Percentiles rank a stretch among this genome's conserved stretches.
These are phyloP conservation scores for Strigamia maritima DNA, from an alignment of 2,888 invertebrate genomes.

Conservation along the genomic window DNA sequence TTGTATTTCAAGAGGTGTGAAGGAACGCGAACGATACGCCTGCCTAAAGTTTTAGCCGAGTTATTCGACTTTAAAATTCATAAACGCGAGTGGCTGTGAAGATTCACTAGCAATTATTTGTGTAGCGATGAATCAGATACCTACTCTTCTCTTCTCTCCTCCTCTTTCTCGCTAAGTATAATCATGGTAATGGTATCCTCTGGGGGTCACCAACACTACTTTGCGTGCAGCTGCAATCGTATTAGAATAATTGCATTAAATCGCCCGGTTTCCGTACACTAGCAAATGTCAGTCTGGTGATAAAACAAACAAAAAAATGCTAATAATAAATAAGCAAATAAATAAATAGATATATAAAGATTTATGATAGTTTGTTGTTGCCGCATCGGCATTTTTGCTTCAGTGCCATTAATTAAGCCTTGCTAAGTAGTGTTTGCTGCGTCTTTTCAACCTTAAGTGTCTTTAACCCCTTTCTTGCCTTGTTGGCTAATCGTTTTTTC, in stretches of 20 bases:
- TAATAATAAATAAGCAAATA: background rate
- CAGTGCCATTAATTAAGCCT: background rate
- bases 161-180: slow-evolving; percentile 12
- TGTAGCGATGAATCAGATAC: slow-evolving; percentile 16
- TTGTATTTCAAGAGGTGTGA: slow-evolving; percentile 27
- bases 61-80: slow-evolving; percentile 26
- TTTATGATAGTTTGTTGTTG: background rate
- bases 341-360: too few species aligned
- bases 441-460: background rate
- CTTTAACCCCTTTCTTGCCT: slow-evolving; percentile 7
- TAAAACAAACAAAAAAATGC: background rate
- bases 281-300: background rate
- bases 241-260: slow-evolving; percentile 20
- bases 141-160: background rate
- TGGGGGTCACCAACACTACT: slow-evolving; percentile 23
- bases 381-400: slow-evolving; percentile 13
- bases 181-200: slow-evolving; percentile 27
- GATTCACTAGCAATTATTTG: slow-evolving; percentile 22
- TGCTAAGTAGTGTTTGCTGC: background rate
- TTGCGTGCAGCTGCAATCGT: background rate
- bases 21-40: background rate
- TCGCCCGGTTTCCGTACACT: background rate
- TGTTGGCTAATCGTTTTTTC: slow-evolving; percentile 7
- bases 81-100: slow-evolving; percentile 9
- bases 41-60: background rate